These are phyloP conservation scores for Sceloporus undulatus DNA, from an alignment of 2,113 vertebrate species.

Conservation along the genomic window DNA sequence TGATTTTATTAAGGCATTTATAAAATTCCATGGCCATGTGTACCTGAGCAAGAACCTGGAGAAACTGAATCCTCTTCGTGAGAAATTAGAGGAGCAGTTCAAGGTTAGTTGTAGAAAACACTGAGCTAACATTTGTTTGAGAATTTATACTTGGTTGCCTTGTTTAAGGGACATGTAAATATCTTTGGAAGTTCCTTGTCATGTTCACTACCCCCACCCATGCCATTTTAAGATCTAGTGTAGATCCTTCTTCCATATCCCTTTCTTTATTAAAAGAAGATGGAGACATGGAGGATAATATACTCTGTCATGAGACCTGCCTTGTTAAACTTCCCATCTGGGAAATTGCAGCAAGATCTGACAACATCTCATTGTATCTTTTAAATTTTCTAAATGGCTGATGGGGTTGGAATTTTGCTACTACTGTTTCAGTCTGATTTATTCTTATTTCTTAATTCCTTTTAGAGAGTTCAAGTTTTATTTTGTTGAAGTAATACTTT, in stretches of 20 bases:
- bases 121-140: not conserved
- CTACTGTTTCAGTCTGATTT: not conserved
- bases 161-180: not conserved
- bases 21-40: conserved; percentile 98
- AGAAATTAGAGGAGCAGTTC: conserved; percentile 97
- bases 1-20: conserved; percentile 98
- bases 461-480: not conserved
- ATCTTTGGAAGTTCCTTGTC: not conserved
- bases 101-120: conserved; percentile 84
- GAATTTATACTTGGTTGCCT: not conserved
- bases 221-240: not conserved
- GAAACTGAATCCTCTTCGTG: conserved; percentile 90
- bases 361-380: not conserved
- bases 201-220: not conserved
- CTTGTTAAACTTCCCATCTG: not conserved
- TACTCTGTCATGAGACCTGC: not conserved
- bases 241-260: not conserved
- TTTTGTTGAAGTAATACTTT: not conserved
- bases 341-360: not conserved
- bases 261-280: not conserved
- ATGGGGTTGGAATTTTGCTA: not conserved
- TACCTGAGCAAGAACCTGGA: conserved; percentile 96
- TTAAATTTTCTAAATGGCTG: not conserved
- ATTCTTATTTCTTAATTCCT: not conserved
- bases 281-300: not conserved